Evolutionary conservation across 2,797 vertebrate genomes (phyloP).

Genomic region (Peromyscus eremicus): DNA sequence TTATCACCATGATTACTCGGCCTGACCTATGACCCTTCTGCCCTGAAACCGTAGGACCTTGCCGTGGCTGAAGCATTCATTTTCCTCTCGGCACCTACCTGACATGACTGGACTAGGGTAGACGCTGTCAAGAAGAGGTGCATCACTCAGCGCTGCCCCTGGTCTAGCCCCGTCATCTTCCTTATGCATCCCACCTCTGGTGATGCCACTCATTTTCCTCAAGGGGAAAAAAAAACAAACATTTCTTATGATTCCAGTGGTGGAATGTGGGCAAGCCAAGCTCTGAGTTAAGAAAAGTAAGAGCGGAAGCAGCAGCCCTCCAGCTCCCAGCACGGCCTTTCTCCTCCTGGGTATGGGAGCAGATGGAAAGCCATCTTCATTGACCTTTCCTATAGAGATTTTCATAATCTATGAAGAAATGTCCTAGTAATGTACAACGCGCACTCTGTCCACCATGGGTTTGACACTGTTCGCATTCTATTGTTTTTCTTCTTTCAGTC

Average conservation of each 20-base stretch:
- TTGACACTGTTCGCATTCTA: background rate
- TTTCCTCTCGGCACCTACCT: background rate
- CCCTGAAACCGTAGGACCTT: background rate
- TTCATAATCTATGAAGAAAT: background rate
- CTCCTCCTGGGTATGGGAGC: background rate
- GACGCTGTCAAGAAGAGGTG: background rate
- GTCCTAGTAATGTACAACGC: background rate
- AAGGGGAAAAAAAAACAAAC: background rate
- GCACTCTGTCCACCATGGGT: background rate
- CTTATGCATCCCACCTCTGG: accelerated
- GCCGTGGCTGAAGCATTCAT: accelerated
- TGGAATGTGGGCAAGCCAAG: background rate
- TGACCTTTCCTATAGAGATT: background rate
- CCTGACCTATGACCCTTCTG: slow-evolving; percentile 36
- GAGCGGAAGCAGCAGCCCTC: background rate
- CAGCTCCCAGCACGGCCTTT: accelerated
- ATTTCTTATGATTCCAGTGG: background rate
- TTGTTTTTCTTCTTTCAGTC: background rate
- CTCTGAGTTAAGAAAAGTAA: background rate
- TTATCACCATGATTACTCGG: slow-evolving; percentile 10
- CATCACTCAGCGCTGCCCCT: background rate
- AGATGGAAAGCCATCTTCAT: background rate
- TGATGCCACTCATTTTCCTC: background rate
- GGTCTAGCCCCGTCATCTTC: background rate
- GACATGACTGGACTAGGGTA: background rate